Base-by-base conservation (phyloP, 2,888 invertebrate genomes). In the Nephrotoma flavescens region DNA sequence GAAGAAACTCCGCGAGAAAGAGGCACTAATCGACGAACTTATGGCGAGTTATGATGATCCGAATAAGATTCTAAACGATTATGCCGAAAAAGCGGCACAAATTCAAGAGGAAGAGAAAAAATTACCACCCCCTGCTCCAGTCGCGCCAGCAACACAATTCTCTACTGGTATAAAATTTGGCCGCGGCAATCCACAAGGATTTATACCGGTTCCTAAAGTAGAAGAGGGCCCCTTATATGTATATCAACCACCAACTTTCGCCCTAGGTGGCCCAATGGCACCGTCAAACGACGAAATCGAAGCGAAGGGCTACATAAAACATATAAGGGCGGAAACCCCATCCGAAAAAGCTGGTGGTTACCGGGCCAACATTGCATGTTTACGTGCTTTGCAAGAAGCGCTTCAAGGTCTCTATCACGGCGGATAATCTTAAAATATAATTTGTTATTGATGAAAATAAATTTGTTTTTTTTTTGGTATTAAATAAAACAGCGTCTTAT, bases 31-130 rank as follows among this genome's bases (percentile, higher is more conserved):
- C 87, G 98, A 99, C 91, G 98, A 99, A 90, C 93, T 99, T 52
- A 98, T 98, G 96, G 97, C 96, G 90, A 97, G 98, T 0, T 96
- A 97, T 88, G 95, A 95, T 9, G 96, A 98, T 90, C 98, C 98
- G 0, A 95, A 96, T 89, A 96, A 95, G 88, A 98, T 98, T 89
- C 92, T 98, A 0, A 95, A 95, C 88, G 95, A 95, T 11, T 97
- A 97, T 91, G 95, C 95, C 0, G 94, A 95, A 87, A 94, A 93
- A 88, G 93, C 93, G 19, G 94, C 95, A 89, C 94, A 95, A 88
- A 93, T 93, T 86, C 94, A 95, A 89, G 94, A 94, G 88, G 95
- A 95, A 88, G 90, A 90, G 42, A 91, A 91, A 86, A 89, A 89
- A 15, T 83, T 91, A 84, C 91, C 92, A 44, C 90, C 91, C 7